These are phyloP conservation scores for Pseudotriccus pelzelni DNA, from an alignment of 2,797 vertebrate genomes.

Conservation along the genomic window DNA sequence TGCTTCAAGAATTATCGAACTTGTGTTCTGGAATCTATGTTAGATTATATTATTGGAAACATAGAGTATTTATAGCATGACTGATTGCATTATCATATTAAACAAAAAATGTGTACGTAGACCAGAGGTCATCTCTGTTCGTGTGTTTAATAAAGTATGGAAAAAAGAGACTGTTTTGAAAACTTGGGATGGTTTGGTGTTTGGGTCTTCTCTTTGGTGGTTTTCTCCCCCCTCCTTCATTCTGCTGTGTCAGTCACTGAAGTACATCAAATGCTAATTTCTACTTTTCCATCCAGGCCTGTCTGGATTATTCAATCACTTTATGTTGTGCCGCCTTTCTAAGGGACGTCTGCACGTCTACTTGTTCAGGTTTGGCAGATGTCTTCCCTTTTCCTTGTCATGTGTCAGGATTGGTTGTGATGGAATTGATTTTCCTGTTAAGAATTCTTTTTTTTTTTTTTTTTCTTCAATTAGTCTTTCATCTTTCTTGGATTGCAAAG, in stretches of 20 bases:
- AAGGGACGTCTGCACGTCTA: not conserved
- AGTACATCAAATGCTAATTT: not conserved
- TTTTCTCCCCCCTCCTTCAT: not conserved
- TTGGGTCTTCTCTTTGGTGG: not conserved
- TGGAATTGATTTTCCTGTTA: not conserved
- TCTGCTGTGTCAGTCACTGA: not conserved
- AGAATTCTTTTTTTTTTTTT: not conserved
- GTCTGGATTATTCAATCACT: not conserved
- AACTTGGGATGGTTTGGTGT: not conserved
- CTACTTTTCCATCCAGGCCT: not conserved
- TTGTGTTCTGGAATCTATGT: not conserved
- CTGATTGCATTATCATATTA: not conserved
- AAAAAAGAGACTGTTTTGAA: not conserved
- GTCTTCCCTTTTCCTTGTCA: conserved; percentile 25
- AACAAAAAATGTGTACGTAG: not conserved
- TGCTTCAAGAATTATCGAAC: conserved; percentile 31
- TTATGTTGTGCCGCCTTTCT: not conserved
- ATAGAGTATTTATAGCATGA: not conserved
- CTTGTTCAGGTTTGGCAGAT: conserved; percentile 3
- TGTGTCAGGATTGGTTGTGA: not conserved
- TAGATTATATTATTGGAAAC: not conserved
- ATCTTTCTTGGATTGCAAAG: not conserved
- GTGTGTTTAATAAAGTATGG: not conserved
- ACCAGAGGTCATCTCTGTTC: not conserved
- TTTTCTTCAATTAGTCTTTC: not conserved